phyloP scores from a whole-genome alignment of 2,113 vertebrate genomes.

The Panthera leo region DNA sequence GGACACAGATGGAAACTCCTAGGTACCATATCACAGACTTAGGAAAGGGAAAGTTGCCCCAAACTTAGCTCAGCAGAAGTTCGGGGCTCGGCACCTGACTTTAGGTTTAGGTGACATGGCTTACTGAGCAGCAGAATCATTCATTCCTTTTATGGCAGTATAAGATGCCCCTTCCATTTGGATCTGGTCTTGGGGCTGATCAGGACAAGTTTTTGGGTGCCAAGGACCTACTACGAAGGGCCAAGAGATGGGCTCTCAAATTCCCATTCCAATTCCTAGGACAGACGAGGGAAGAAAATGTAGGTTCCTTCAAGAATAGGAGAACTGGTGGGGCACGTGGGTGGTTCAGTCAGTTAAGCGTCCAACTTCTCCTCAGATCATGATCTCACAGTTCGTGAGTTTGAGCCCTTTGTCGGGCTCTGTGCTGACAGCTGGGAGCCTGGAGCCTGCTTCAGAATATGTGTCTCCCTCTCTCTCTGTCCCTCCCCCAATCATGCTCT shows the following conservation, averaged over 20 bases:
- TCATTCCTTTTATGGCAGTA: background rate
- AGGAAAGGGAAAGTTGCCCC: background rate
- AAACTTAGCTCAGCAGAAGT: background rate
- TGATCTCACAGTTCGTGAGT: too few species aligned
- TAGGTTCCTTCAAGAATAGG: background rate
- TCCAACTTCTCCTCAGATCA: too few species aligned
- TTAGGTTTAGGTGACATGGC: background rate
- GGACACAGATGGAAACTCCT: background rate
- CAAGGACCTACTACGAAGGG: background rate
- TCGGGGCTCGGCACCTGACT: background rate
- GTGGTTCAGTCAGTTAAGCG: too few species aligned
- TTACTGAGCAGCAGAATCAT: background rate
- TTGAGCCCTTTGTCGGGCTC: too few species aligned
- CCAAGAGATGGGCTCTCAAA: background rate
- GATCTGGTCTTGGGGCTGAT: background rate
- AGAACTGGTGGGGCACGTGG: background rate
- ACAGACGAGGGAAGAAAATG: background rate
- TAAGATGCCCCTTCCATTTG: background rate
- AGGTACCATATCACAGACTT: background rate
- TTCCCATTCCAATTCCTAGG: background rate
- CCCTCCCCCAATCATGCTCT: too few species aligned
- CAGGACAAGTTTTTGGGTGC: background rate
- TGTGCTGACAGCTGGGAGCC: too few species aligned
- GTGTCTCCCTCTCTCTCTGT: too few species aligned
- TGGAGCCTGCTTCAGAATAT: too few species aligned